Evolutionary conservation across 1,140 invertebrate species (phyloP).

Genomic region (Galleria mellonella): DNA sequence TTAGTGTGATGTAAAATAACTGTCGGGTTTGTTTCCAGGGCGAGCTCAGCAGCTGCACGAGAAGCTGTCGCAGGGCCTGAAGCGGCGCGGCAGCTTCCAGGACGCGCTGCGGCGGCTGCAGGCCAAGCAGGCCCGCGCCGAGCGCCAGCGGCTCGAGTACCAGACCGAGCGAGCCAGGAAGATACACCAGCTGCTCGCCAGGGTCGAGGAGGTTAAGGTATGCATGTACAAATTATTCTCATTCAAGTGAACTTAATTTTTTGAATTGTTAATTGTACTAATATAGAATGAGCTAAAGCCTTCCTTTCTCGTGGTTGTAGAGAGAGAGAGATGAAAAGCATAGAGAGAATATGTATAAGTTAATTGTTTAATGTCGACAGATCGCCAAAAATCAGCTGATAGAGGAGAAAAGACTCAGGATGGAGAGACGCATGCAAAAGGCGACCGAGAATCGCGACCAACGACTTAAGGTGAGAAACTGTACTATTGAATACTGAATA

Average conservation of each 20-base stretch:
- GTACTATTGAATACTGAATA: too few relatives aligned
- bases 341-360: too few relatives aligned
- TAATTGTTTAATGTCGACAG: constrained; percentile 36
- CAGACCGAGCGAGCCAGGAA: constrained; percentile 90
- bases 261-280: too few relatives aligned
- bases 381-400: constrained; percentile 89
- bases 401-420: constrained; percentile 87
- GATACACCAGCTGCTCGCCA: constrained; percentile 88
- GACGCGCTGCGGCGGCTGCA: constrained; percentile 88
- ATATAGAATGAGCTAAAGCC: too few relatives aligned
- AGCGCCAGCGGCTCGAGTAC: constrained; percentile 85
- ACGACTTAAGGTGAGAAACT: constrained; percentile 69
- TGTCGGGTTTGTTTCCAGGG: constrained; percentile 74
- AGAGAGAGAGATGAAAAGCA: too few relatives aligned
- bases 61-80: constrained; percentile 92
- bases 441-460: constrained; percentile 94
- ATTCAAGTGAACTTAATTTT: too few relatives aligned
- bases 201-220: constrained; percentile 92
- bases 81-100: constrained; percentile 84
- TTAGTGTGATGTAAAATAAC: too few relatives aligned
- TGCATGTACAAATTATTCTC: background rate
- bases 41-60: constrained; percentile 93
- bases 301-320: too few relatives aligned
- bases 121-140: constrained; percentile 90
- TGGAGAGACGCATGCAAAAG: constrained; percentile 90